Percentiles rank a stretch among this genome's conserved stretches.
These are phyloP conservation scores for Syrrhaptes paradoxus DNA, from an alignment of 2,113 vertebrate genomes.

Conservation along the genomic window DNA sequence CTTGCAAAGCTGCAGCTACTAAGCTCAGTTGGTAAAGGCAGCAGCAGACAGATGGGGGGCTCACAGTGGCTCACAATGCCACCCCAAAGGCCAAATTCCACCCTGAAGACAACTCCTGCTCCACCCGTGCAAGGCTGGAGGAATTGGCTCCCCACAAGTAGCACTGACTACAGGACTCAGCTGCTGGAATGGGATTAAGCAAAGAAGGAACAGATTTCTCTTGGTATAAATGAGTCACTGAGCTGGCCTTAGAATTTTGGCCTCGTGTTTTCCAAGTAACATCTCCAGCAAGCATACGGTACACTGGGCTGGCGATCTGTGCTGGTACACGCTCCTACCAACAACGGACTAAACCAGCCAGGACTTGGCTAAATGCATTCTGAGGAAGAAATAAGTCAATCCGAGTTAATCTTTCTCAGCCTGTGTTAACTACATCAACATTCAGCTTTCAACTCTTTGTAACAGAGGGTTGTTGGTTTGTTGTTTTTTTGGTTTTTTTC, in stretches of 20 bases:
- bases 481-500: no score
- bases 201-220: not conserved
- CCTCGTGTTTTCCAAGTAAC: not conserved
- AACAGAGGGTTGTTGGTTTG: not conserved
- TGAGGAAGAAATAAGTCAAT: not conserved
- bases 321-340: not conserved
- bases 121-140: not conserved
- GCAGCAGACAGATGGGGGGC: not conserved
- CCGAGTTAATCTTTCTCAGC: not conserved
- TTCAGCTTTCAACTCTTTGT: not conserved
- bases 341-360: not conserved
- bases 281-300: not conserved
- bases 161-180: not conserved
- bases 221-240: not conserved
- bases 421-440: not conserved
- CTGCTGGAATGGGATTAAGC: not conserved
- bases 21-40: not conserved
- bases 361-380: not conserved
- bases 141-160: not conserved
- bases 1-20: not conserved
- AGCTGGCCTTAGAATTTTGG: not conserved
- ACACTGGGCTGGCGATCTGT: not conserved
- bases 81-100: not conserved
- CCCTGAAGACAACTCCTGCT: not conserved
- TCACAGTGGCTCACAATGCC: rapidly evolving